Conservation (phyloP, 2,113 vertebrate species). For the Oncorhynchus keta region DNA sequence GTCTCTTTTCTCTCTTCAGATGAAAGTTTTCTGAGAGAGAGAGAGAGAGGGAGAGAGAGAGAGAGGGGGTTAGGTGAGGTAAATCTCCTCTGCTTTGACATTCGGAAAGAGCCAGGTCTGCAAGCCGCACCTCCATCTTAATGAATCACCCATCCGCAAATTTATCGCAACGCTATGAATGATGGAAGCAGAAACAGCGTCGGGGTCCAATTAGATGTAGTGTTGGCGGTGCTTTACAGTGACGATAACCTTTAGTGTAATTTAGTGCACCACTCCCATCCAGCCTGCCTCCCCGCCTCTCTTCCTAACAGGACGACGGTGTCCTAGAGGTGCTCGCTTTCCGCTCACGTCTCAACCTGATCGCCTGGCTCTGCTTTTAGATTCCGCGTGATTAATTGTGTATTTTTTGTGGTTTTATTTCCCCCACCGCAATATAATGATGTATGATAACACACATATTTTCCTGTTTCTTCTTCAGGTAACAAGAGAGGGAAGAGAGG, state of each 20-base stretch:
- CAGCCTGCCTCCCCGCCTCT: neutral
- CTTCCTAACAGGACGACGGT: slow-evolving; percentile 52
- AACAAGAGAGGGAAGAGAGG: slow-evolving; percentile 44
- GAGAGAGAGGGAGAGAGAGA: neutral
- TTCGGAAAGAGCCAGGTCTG: slow-evolving; percentile 42
- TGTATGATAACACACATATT: slow-evolving; percentile 72
- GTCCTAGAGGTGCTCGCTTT: slow-evolving; percentile 60
- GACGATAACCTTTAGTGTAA: slow-evolving; percentile 75
- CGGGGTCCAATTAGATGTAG: slow-evolving; percentile 72
- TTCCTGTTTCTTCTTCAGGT: slow-evolving; percentile 66
- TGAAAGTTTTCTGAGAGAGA: slow-evolving; percentile 3
- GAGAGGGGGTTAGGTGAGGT: neutral
- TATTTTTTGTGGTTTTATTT: slow-evolving; percentile 59
- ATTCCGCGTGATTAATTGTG: slow-evolving; percentile 68
- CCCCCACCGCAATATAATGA: slow-evolving; percentile 63
- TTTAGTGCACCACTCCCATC: slow-evolving; percentile 56
- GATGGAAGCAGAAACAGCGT: slow-evolving; percentile 61
- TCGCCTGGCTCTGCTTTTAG: slow-evolving; percentile 46
- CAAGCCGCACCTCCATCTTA: slow-evolving; percentile 56
- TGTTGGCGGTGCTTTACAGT: slow-evolving; percentile 71
- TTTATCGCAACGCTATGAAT: slow-evolving; percentile 59
- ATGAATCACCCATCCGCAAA: slow-evolving; percentile 63
- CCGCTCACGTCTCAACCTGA: slow-evolving; percentile 47
- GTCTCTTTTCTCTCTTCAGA: neutral
- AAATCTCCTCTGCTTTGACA: slow-evolving; percentile 58